These are phyloP conservation scores for Penaeus monodon DNA, from an alignment of 2,888 invertebrate species.

Conservation along the genomic window DNA sequence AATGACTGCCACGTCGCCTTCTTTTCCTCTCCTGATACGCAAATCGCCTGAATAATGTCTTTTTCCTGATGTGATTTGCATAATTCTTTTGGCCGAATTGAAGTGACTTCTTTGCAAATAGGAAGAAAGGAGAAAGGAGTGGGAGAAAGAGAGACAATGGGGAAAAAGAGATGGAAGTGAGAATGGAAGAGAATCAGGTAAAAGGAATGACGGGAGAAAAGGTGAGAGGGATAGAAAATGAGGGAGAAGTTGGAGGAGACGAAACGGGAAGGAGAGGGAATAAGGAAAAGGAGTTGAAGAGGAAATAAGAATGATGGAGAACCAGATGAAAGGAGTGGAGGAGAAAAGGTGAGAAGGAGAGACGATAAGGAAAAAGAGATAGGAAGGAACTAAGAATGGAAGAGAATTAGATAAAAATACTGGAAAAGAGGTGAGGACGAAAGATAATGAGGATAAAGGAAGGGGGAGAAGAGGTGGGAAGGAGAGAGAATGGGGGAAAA, in stretches of 20 bases:
- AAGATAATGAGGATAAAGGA: not conserved
- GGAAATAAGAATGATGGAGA: not conserved
- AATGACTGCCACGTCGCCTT: too few species aligned
- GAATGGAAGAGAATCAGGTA: not conserved
- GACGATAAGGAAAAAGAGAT: not conserved
- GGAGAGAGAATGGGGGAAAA: not conserved
- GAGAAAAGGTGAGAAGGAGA: not conserved
- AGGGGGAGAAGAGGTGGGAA: too few species aligned
- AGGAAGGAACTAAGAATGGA: not conserved
- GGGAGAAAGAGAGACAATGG: too few species aligned
- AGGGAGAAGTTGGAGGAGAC: not conserved
- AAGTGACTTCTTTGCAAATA: too few species aligned
- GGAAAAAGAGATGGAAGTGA: not conserved
- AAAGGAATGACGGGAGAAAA: not conserved
- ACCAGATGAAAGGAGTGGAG: not conserved
- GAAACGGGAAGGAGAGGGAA: not conserved
- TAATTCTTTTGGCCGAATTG: too few species aligned
- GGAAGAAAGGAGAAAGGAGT: not conserved
- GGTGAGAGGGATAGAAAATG: not conserved
- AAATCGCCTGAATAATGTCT: too few species aligned
- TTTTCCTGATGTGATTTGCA: too few species aligned
- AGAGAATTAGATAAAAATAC: not conserved
- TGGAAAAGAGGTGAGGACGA: not conserved
- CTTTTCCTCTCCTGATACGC: too few species aligned
- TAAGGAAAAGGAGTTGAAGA: not conserved